Percentiles rank a stretch among this genome's conserved stretches.
Conservation (phyloP, 1,140 invertebrate species). For the Octopus sinensis region DNA sequence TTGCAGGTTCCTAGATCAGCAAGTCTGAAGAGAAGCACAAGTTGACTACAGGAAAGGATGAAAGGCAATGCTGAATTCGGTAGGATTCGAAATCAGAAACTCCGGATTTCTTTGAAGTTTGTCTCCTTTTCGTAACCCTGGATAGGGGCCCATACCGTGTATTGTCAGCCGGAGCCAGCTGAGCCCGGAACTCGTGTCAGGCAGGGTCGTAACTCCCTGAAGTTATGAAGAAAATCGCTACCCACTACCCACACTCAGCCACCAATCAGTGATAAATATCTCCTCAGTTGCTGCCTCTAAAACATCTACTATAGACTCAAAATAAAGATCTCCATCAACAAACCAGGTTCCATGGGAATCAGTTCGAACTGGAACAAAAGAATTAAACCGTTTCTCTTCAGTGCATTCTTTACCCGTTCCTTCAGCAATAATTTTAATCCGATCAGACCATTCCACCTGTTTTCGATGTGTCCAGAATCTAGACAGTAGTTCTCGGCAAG, state of each 20-base stretch:
- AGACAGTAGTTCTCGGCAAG: slow-evolving; percentile 78
- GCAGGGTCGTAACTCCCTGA: no score
- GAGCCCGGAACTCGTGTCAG: no score
- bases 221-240: no score
- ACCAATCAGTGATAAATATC: slow-evolving; percentile 96
- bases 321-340: slow-evolving; percentile 83
- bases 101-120: no score
- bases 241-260: slow-evolving; percentile 56
- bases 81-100: no score
- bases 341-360: slow-evolving; percentile 73
- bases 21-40: no score
- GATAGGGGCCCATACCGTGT: no score
- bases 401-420: slow-evolving; percentile 63
- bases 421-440: slow-evolving; percentile 69
- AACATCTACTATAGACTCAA: slow-evolving; percentile 84
- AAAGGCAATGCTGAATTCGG: no score
- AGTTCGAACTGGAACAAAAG: slow-evolving; percentile 75
- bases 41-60: no score
- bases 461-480: slow-evolving; percentile 82
- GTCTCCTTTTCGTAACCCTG: no score
- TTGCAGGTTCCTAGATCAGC: no score
- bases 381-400: slow-evolving; percentile 76
- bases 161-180: no score
- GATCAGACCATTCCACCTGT: slow-evolving; percentile 80
- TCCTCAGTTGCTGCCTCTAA: slow-evolving; percentile 86